phyloP scores from a whole-genome alignment of 2,888 invertebrate genomes.

The Epinotia ramella region DNA sequence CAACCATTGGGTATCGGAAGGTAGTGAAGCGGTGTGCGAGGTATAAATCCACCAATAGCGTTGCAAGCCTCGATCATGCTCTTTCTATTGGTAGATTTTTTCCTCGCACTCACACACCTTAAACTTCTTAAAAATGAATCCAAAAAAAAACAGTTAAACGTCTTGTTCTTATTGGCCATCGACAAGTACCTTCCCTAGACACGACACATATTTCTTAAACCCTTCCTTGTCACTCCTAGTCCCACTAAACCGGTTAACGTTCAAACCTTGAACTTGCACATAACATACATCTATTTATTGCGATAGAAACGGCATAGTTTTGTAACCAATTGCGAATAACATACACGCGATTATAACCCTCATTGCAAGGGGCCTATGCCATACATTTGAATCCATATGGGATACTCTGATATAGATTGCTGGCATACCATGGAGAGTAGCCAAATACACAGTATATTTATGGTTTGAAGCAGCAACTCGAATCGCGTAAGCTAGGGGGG shows the following conservation, averaged over 20 bases:
- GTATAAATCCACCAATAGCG: too few species aligned
- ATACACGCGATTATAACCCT: background rate
- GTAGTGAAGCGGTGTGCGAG: too few species aligned
- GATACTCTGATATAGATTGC: constrained; percentile 4
- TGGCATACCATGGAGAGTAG: constrained; percentile 2
- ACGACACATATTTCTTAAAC: too few species aligned
- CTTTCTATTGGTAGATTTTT: too few species aligned
- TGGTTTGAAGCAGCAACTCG: background rate
- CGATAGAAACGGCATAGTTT: constrained; percentile 1
- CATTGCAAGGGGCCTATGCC: background rate
- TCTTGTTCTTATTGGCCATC: too few species aligned
- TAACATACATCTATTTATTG: background rate
- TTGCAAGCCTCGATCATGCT: too few species aligned
- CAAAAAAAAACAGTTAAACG: too few species aligned
- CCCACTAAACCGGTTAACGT: background rate
- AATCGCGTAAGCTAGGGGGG: background rate
- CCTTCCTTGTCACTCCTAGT: too few species aligned
- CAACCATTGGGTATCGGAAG: too few species aligned
- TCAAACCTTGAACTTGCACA: background rate
- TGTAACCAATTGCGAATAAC: background rate
- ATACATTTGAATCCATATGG: background rate
- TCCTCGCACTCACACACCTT: too few species aligned
- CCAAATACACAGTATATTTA: constrained; percentile 20
- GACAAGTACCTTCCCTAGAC: too few species aligned
- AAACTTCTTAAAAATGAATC: too few species aligned